Percentiles rank a stretch among this genome's conserved stretches.
Conservation (phyloP, 2,888 invertebrate species). For the Epiblema foenella region DNA sequence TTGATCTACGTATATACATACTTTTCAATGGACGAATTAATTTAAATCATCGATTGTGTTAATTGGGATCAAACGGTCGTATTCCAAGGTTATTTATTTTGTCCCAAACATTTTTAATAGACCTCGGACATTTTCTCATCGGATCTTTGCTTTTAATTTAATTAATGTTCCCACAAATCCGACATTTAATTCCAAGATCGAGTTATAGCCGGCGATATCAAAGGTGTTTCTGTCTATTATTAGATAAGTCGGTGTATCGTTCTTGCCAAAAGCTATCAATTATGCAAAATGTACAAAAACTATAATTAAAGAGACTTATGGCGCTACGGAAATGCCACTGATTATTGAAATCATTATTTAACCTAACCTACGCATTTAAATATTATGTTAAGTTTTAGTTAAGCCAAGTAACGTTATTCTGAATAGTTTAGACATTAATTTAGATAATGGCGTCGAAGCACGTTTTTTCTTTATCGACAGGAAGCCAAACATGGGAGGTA, state of each 20-base stretch:
- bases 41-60: conserved; percentile 26
- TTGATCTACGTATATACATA: background rate
- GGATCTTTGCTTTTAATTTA: conserved; percentile 24
- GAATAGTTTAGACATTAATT: conserved; percentile 39
- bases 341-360: conserved; percentile 47
- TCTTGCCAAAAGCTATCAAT: conserved; percentile 57
- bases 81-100: conserved; percentile 25
- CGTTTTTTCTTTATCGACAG: conserved; percentile 60
- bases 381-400: conserved; percentile 20
- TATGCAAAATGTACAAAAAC: conserved; percentile 63
- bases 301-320: conserved; percentile 55
- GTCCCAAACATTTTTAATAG: conserved; percentile 14
- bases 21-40: conserved; percentile 11
- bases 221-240: conserved; percentile 53
- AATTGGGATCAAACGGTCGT: conserved; percentile 24
- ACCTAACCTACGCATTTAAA: conserved; percentile 25
- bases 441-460: conserved; percentile 46
- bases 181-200: conserved; percentile 3
- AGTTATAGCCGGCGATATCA: conserved; percentile 54
- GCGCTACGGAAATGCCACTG: conserved; percentile 65
- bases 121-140: background rate
- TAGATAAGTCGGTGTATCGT: conserved; percentile 46
- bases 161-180: conserved; percentile 27
- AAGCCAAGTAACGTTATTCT: conserved; percentile 20
- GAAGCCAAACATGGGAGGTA: conserved; percentile 51